These are phyloP conservation scores for Phaonia tiefii DNA, from an alignment of 2,888 invertebrate genomes.

Conservation along the genomic window DNA sequence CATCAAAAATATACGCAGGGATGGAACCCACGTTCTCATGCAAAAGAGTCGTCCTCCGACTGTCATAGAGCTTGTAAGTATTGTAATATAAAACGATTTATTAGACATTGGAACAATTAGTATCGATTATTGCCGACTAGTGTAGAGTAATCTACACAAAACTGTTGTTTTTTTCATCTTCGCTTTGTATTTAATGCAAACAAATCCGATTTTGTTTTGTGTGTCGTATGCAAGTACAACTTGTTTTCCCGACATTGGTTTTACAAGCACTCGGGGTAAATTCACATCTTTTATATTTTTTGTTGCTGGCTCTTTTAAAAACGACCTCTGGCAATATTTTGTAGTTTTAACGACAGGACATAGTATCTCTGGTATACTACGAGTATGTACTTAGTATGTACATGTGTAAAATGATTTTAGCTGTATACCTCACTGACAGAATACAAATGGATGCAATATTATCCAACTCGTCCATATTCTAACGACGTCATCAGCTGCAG, in stretches of 20 bases:
- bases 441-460: background rate
- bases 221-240: background rate
- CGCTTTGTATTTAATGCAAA: slow-evolving; percentile 15
- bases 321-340: slow-evolving; percentile 11
- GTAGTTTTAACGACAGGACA: no score
- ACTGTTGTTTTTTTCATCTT: background rate
- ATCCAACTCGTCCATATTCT: background rate
- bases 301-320: background rate
- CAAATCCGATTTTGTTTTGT: slow-evolving; percentile 17
- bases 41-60: no score
- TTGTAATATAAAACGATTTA: no score
- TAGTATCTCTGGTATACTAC: no score
- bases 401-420: no score
- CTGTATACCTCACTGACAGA: background rate
- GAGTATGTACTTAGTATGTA: no score
- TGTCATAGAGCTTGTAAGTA: no score
- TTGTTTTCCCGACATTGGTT: background rate
- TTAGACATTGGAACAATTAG: no score
- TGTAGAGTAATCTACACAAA: no score
- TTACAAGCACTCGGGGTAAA: slow-evolving; percentile 13
- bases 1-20: no score
- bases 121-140: no score
- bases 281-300: background rate
- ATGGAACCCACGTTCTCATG: no score
- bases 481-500: slow-evolving; percentile 1